phyloP scores from a whole-genome alignment of 2,113 vertebrate species.

The Acrocephalus arundinaceus region DNA sequence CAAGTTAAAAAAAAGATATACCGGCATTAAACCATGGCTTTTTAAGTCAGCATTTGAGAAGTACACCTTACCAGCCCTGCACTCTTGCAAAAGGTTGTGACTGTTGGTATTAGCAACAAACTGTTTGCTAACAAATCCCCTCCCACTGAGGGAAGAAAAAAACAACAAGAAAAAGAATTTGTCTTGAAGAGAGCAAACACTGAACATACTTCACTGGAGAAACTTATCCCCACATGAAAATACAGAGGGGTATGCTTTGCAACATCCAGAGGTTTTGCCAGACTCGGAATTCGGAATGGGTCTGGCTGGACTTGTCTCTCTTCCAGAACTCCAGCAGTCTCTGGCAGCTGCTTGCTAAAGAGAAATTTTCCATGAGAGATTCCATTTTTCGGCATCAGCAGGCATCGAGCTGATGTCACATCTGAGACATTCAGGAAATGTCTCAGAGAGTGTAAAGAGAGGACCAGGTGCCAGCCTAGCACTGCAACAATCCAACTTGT shows the following conservation, averaged over 20 bases:
- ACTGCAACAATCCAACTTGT: neutral
- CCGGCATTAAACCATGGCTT: neutral
- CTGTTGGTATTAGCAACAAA: neutral
- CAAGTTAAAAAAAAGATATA: neutral
- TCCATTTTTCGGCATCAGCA: neutral
- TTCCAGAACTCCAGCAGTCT: neutral
- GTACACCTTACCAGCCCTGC: neutral
- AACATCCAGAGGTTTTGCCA: neutral
- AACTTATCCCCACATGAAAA: neutral
- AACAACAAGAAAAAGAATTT: neutral
- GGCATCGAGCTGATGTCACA: neutral
- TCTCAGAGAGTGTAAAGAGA: neutral
- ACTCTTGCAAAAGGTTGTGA: neutral
- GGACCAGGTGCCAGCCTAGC: neutral
- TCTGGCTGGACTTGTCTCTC: neutral
- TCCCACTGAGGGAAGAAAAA: neutral
- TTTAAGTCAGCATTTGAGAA: neutral
- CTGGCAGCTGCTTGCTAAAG: neutral
- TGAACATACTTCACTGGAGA: neutral
- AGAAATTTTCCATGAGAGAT: neutral
- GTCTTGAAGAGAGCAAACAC: neutral
- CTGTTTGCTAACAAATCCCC: neutral
- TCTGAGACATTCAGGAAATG: accelerated
- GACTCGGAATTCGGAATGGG: neutral
- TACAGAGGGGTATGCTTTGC: neutral